Conservation (phyloP, 2,113 vertebrate genomes). For the Calyptommatus sinebrachiatus region DNA sequence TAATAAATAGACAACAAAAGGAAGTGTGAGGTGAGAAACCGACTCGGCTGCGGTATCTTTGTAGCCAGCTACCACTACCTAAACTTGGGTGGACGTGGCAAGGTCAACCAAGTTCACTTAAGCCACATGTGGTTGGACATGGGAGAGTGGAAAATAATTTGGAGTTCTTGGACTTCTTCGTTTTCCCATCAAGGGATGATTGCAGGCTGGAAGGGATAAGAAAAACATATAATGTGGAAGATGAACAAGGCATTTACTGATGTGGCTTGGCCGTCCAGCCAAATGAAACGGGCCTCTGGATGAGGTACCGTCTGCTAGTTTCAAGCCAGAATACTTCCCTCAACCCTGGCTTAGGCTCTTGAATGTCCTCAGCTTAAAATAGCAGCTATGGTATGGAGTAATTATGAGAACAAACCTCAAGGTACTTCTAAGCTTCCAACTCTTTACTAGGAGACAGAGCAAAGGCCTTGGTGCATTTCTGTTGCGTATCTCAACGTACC, state of each 20-base stretch:
- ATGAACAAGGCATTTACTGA: not conserved
- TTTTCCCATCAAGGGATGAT: not conserved
- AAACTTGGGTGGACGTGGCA: too few relatives aligned
- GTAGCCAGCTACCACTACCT: too few relatives aligned
- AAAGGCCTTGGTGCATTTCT: not conserved
- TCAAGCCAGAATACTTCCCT: not conserved
- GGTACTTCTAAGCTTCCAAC: not conserved
- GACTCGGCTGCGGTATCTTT: too few relatives aligned
- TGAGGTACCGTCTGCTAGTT: constrained; percentile 11
- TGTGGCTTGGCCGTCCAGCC: not conserved
- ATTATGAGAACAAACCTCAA: not conserved
- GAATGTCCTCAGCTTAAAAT: not conserved
- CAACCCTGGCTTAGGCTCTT: not conserved
- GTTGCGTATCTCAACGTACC: constrained; percentile 58
- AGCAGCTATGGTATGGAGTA: not conserved
- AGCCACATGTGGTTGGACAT: too few relatives aligned
- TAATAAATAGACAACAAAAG: too few relatives aligned
- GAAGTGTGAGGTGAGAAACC: too few relatives aligned
- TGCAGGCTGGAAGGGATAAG: too few relatives aligned
- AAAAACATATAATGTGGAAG: not conserved
- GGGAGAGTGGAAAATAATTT: too few relatives aligned
- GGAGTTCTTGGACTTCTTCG: too few relatives aligned
- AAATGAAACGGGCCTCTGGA: not conserved
- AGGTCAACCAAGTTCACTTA: too few relatives aligned
- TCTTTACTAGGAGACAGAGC: not conserved